These are phyloP conservation scores for Drosophila algonquin DNA, from an alignment of 2,888 invertebrate genomes.

Conservation along the genomic window DNA sequence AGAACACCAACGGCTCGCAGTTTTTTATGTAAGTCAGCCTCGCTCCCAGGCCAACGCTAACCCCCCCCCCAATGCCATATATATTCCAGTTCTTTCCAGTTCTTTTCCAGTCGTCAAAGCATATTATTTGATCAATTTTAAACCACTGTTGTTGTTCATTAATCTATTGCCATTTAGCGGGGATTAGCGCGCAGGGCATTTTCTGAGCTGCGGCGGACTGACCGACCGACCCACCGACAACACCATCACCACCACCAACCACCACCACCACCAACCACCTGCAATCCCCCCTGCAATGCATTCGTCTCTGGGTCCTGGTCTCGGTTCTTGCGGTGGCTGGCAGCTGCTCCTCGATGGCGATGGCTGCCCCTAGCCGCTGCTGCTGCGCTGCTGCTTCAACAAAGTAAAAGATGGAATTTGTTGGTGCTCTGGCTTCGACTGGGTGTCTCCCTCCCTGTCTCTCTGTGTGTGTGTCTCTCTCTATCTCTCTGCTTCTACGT, in stretches of 20 bases:
- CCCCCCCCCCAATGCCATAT: not conserved
- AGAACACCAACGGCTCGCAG: conserved; percentile 99
- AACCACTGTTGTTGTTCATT: conserved; percentile 78
- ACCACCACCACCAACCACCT: conserved; percentile 18
- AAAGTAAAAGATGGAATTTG: too few species aligned
- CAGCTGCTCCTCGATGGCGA: not conserved
- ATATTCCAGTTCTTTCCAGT: conserved; percentile 46
- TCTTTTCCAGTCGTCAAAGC: conserved; percentile 57
- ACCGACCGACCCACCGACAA: conserved; percentile 22
- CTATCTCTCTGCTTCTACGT: not conserved
- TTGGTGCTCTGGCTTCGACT: not conserved
- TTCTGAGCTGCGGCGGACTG: conserved; percentile 18
- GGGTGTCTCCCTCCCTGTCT: not conserved
- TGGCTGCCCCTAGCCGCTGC: not conserved
- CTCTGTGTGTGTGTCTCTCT: not conserved
- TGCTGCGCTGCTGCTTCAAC: not conserved
- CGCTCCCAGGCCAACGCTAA: not conserved
- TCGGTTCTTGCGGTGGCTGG: not conserved
- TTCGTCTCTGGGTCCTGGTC: not conserved
- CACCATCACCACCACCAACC: conserved; percentile 26
- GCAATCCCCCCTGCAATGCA: conserved; percentile 25
- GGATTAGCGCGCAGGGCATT: conserved; percentile 25
- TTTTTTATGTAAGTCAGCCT: conserved; percentile 96
- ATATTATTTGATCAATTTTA: conserved; percentile 55
- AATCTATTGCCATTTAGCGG: conserved; percentile 76